These are phyloP conservation scores for Diorhabda sublineata DNA, from an alignment of 1,140 invertebrate species.

Conservation along the genomic window DNA sequence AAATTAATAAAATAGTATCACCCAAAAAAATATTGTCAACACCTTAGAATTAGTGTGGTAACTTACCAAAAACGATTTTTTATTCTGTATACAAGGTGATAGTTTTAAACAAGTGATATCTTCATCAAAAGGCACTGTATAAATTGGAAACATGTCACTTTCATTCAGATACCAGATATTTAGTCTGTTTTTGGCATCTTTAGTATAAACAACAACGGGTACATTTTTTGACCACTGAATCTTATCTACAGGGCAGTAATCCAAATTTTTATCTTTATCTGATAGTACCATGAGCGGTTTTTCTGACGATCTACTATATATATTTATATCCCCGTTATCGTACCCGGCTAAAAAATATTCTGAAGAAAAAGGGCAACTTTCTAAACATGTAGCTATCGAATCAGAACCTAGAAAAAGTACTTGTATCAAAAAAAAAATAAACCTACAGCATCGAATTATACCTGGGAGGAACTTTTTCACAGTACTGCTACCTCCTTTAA, in stretches of 20 bases:
- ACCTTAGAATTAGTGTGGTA: background rate
- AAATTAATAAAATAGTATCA: constrained; percentile 20
- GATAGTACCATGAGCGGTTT: constrained; percentile 38
- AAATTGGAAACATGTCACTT: constrained; percentile 42
- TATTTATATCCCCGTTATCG: constrained; percentile 38
- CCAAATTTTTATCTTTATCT: constrained; percentile 29
- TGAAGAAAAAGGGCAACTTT: constrained; percentile 40
- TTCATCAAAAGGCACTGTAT: constrained; percentile 37
- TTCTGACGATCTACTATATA: constrained; percentile 34
- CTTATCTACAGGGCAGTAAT: constrained; percentile 25
- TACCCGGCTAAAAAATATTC: constrained; percentile 39
- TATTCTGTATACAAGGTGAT: constrained; percentile 23
- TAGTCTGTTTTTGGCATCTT: constrained; percentile 36
- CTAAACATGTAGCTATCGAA: constrained; percentile 33
- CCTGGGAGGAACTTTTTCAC: constrained; percentile 34
- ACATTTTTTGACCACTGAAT: constrained; percentile 43
- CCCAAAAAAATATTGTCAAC: constrained; percentile 4
- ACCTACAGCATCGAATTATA: constrained; percentile 15
- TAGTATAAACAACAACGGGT: constrained; percentile 43
- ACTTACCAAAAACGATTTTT: constrained; percentile 41
- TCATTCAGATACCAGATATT: constrained; percentile 43
- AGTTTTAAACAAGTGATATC: constrained; percentile 37
- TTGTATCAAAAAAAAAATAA: background rate
- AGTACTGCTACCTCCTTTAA: constrained; percentile 32
- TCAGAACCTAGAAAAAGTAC: constrained; percentile 21